A percentile compares a stretch with the other conserved stretches of the same genome.
Conservation (phyloP, 1,140 invertebrate species). For the Achatina immaculata region DNA sequence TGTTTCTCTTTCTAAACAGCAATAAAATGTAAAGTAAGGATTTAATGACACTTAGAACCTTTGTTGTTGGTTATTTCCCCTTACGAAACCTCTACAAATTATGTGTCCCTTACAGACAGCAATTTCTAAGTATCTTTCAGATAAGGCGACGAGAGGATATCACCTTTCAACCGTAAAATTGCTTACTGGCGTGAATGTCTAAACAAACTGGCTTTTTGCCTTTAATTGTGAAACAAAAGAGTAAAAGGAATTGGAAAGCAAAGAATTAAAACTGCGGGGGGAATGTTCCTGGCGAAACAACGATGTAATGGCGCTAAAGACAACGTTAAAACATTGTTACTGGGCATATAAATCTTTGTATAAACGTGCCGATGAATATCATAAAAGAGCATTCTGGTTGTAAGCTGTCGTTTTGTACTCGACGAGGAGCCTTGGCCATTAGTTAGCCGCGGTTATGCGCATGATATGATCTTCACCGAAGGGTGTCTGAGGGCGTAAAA, state of each 20-base stretch:
- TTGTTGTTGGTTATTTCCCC: not conserved
- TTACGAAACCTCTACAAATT: not conserved
- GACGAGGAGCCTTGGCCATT: not conserved
- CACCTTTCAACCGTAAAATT: not conserved
- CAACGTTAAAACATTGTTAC: not conserved
- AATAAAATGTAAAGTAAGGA: no score
- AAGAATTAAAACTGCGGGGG: no score
- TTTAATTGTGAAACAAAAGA: conserved; percentile 4
- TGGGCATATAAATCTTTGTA: not conserved
- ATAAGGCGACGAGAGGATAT: not conserved
- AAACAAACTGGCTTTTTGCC: not conserved
- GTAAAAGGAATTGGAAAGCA: no score
- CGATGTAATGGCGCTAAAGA: no score
- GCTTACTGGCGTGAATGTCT: not conserved
- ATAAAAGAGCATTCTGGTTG: not conserved
- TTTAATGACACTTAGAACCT: no score
- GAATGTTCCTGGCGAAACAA: no score
- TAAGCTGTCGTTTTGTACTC: not conserved
- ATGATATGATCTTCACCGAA: conserved; percentile 10
- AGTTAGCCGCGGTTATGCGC: not conserved
- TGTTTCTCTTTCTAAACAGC: no score
- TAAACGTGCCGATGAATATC: not conserved
- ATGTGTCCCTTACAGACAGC: not conserved
- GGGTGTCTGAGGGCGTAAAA: not conserved
- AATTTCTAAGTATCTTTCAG: not conserved